Evolutionary conservation across 2,113 vertebrate species (phyloP).

Genomic region (Acanthochromis polyacanthus): DNA sequence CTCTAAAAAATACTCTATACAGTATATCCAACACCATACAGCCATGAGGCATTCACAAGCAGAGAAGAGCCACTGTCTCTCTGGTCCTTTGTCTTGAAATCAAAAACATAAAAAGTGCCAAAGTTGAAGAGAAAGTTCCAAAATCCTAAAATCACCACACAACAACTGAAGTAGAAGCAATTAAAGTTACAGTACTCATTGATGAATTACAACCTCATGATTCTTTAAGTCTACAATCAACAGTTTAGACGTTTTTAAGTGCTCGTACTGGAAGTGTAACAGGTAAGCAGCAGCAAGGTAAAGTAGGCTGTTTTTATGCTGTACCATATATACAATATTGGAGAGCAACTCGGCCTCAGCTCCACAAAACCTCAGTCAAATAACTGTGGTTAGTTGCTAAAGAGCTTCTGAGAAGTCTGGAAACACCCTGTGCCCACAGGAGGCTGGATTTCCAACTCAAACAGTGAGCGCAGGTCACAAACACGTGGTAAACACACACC

Average conservation of each 20-base stretch:
- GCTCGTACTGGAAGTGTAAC: slow-evolving; percentile 49
- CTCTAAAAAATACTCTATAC: slow-evolving; percentile 60
- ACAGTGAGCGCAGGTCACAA: slow-evolving; percentile 31
- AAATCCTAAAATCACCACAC: slow-evolving; percentile 64
- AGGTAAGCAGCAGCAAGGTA: slow-evolving; percentile 62
- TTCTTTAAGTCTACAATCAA: slow-evolving; percentile 59
- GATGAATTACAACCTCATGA: slow-evolving; percentile 43
- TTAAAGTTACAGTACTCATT: slow-evolving; percentile 65
- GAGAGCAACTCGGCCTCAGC: slow-evolving; percentile 25
- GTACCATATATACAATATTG: slow-evolving; percentile 19
- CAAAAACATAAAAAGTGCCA: slow-evolving; percentile 58
- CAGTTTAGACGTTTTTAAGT: slow-evolving; percentile 32
- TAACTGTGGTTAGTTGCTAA: slow-evolving; percentile 18
- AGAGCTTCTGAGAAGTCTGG: slow-evolving; percentile 42
- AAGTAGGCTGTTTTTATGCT: slow-evolving; percentile 26
- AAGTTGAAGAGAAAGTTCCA: slow-evolving; percentile 54
- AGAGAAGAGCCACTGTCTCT: slow-evolving; percentile 77
- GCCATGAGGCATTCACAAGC: slow-evolving; percentile 73
- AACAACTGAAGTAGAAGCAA: slow-evolving; percentile 53
- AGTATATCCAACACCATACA: slow-evolving; percentile 77
- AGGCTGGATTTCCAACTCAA: slow-evolving; percentile 22
- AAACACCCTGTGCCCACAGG: slow-evolving; percentile 24
- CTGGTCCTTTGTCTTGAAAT: slow-evolving; percentile 78
- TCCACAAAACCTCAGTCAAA: slow-evolving; percentile 58
- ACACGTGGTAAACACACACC: slow-evolving; percentile 40